Percentiles rank a stretch among this genome's conserved stretches.
Evolutionary conservation across 1,140 invertebrate species (phyloP).

Genomic region (Cydia fagiglandana): DNA sequence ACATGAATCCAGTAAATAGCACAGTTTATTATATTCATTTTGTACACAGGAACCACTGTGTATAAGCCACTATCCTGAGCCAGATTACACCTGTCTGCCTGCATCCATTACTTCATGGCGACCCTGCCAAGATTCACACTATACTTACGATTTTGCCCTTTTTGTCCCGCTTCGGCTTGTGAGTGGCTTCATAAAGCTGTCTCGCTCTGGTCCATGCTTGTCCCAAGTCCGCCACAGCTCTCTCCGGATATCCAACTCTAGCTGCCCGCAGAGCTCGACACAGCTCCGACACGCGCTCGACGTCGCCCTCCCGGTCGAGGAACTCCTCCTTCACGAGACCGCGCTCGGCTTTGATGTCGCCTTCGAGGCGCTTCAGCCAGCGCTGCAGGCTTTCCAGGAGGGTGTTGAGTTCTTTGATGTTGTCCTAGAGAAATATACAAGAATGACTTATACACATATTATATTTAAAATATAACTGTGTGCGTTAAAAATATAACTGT

Average conservation of each 20-base stretch:
- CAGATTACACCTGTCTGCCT: no score
- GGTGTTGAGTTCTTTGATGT: conserved; percentile 75
- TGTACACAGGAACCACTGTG: no score
- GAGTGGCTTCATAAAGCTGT: conserved; percentile 48
- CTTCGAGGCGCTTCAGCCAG: conserved; percentile 44
- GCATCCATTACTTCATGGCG: no score
- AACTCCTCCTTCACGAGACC: conserved; percentile 33
- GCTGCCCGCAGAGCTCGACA: conserved; percentile 72
- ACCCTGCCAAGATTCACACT: no score
- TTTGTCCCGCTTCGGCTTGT: conserved; percentile 47
- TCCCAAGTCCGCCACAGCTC: conserved; percentile 49
- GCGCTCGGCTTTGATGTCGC: conserved; percentile 33
- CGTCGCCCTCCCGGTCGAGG: conserved; percentile 54
- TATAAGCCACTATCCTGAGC: no score
- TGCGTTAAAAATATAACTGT: no score
- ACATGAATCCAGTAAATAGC: no score
- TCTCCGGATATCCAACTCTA: conserved; percentile 59
- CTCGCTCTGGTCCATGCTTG: conserved; percentile 43
- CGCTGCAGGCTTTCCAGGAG: conserved; percentile 56
- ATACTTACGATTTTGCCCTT: conserved; percentile 54
- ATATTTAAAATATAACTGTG: no score
- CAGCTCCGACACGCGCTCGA: conserved; percentile 76
- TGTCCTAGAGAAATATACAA: conserved; percentile 51
- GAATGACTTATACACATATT: not conserved
- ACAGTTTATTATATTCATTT: no score